These are phyloP conservation scores for Rhegmatorhina hoffmannsi DNA, from an alignment of 2,113 vertebrate genomes.

Conservation along the genomic window DNA sequence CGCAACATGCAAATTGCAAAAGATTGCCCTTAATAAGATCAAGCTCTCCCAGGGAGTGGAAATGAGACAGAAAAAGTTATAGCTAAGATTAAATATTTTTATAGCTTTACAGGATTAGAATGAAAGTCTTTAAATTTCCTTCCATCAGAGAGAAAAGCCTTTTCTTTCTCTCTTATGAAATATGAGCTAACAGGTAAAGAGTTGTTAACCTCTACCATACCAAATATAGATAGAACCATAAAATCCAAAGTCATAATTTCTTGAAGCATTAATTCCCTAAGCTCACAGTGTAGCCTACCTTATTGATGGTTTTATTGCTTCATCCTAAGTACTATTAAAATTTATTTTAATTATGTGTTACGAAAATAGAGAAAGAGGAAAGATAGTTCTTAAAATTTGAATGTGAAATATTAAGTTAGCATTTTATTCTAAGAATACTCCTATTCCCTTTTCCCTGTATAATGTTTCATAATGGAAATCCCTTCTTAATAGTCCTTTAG, in stretches of 20 bases:
- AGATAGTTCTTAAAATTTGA: not conserved
- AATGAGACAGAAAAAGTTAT: conserved; percentile 36
- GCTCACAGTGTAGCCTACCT: not conserved
- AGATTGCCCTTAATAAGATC: conserved; percentile 30
- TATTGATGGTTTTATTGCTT: not conserved
- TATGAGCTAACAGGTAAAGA: not conserved
- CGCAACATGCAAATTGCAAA: conserved; percentile 40
- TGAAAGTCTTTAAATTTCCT: conserved; percentile 35
- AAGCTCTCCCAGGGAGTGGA: conserved; percentile 18
- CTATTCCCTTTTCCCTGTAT: not conserved
- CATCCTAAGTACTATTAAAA: not conserved
- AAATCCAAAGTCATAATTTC: not conserved
- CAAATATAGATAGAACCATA: not conserved
- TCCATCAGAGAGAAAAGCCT: not conserved
- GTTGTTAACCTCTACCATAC: not conserved
- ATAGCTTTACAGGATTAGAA: conserved; percentile 13
- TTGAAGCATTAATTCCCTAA: not conserved
- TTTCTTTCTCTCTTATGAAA: not conserved
- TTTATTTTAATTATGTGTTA: not conserved
- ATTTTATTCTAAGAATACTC: not conserved
- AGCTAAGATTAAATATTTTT: conserved; percentile 52
- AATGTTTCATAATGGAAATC: not conserved
- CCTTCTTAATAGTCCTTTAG: not conserved
- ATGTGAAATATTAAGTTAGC: not conserved
- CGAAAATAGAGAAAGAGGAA: not conserved